These are phyloP conservation scores for Tyria jacobaeae DNA, from an alignment of 2,888 invertebrate genomes.

Conservation along the genomic window DNA sequence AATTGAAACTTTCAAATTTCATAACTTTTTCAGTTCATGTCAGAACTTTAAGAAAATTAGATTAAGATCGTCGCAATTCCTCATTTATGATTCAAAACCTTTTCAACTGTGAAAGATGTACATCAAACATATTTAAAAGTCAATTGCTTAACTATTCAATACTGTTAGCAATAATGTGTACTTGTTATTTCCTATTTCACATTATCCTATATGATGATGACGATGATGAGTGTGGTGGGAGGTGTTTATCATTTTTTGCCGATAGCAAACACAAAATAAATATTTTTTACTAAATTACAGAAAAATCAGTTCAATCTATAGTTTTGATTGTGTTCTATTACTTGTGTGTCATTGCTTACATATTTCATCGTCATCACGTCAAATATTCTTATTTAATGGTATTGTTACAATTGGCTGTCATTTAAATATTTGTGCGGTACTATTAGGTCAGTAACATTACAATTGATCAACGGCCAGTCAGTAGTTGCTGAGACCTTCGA, in stretches of 20 bases:
- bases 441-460: slow-evolving; percentile 93
- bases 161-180: neutral
- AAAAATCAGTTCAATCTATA: no score
- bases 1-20: neutral
- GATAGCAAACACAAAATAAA: no score
- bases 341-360: no score
- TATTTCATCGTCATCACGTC: no score
- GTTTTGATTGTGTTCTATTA: neutral
- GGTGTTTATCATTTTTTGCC: no score
- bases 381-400: no score
- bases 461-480: slow-evolving; percentile 94
- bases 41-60: neutral
- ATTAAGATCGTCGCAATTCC: no score
- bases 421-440: neutral
- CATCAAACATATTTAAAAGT: neutral
- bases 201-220: no score
- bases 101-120: neutral
- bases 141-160: no score
- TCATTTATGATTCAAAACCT: neutral
- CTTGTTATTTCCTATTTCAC: no score
- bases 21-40: neutral
- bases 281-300: no score
- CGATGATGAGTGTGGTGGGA: no score
- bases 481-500: slow-evolving; percentile 98
- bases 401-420: neutral